These are phyloP conservation scores for Pogonomyrmex barbatus DNA, from an alignment of 1,140 invertebrate species.

Conservation along the genomic window DNA sequence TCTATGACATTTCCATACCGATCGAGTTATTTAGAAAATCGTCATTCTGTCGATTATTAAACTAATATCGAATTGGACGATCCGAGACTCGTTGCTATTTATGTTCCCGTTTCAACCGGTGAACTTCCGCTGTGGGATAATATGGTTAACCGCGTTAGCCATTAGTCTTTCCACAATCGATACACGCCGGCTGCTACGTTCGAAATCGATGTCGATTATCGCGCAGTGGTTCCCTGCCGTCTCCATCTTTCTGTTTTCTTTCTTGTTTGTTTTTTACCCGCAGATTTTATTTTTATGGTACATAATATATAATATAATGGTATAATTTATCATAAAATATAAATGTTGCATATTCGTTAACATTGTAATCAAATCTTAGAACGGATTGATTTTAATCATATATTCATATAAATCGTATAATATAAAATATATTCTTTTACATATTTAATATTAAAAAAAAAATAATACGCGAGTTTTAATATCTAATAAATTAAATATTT, in stretches of 20 bases:
- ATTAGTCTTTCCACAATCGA: constrained; percentile 79
- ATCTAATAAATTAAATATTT: not conserved
- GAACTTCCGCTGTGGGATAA: constrained; percentile 76
- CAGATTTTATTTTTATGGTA: constrained; percentile 6
- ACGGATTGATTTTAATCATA: not conserved
- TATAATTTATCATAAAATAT: not conserved
- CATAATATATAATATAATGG: not conserved
- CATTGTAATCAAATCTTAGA: not conserved
- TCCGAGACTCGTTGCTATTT: constrained; percentile 71
- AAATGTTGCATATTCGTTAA: not conserved
- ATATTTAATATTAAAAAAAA: not conserved
- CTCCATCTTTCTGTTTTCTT: constrained; percentile 32
- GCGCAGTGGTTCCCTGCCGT: constrained; percentile 46
- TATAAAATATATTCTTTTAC: not conserved
- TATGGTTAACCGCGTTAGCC: constrained; percentile 77
- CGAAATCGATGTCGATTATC: constrained; percentile 76
- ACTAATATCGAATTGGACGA: constrained; percentile 75
- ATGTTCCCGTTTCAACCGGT: constrained; percentile 75
- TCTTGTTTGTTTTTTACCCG: not conserved
- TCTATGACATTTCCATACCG: not conserved
- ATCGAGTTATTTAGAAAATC: constrained; percentile 41
- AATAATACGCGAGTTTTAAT: not conserved
- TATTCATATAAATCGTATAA: not conserved
- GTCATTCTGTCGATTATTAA: constrained; percentile 67
- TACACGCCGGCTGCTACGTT: constrained; percentile 74